phyloP scores from a whole-genome alignment of 2,888 invertebrate genomes.

The Hirtodrosophila alboralis region DNA sequence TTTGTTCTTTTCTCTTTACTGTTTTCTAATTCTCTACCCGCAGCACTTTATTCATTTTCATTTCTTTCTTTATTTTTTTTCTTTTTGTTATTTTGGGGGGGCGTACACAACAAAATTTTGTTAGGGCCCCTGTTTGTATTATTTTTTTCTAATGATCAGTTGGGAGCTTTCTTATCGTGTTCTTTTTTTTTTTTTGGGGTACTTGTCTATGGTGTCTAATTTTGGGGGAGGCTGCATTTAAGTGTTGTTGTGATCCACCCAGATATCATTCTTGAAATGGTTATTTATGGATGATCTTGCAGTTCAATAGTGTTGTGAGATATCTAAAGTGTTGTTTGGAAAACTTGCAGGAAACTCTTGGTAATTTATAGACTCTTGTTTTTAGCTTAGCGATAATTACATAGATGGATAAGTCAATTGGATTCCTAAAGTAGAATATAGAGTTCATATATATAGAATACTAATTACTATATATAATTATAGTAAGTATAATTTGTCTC shows the following conservation, averaged over 20 bases:
- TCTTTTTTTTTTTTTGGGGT: background rate
- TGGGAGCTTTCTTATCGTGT: conserved; percentile 36
- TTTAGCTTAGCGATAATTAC: background rate
- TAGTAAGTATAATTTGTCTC: no score
- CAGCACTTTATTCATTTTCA: conserved; percentile 27
- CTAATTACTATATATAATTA: no score
- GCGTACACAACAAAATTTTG: conserved; percentile 20
- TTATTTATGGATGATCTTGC: conserved; percentile 38
- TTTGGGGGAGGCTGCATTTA: conserved; percentile 7
- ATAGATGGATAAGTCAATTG: no score
- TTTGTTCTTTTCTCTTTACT: conserved; percentile 13
- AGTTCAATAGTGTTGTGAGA: background rate
- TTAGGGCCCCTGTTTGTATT: conserved; percentile 2
- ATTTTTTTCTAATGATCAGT: conserved; percentile 19
- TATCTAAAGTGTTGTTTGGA: conserved; percentile 9
- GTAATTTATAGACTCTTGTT: conserved; percentile 12
- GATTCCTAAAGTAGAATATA: no score
- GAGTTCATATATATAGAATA: no score
- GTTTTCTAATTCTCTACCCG: conserved; percentile 28
- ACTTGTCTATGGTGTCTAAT: background rate
- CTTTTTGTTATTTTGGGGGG: conserved; percentile 11
- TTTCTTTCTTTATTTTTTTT: conserved; percentile 4
- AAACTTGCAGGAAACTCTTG: background rate
- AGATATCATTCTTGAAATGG: conserved; percentile 22
- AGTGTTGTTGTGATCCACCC: conserved; percentile 30